Evolutionary conservation across 2,113 vertebrate species (phyloP).

Genomic region (Galbula dea): DNA sequence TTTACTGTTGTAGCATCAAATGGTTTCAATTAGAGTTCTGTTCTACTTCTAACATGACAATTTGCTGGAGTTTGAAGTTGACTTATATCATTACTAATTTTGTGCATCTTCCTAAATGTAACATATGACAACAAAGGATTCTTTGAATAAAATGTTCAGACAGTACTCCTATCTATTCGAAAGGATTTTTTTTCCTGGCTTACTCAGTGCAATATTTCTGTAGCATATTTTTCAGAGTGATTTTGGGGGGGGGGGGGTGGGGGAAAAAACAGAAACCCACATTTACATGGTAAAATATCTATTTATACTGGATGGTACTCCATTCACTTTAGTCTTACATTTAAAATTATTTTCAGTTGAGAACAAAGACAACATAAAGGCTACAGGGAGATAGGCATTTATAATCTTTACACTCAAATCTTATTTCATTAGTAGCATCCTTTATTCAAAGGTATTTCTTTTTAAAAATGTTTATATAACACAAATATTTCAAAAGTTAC

Average conservation of each 20-base stretch:
- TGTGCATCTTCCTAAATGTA: background rate
- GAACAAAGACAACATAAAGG: background rate
- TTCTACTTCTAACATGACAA: background rate
- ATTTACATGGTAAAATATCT: background rate
- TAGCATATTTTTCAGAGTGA: background rate
- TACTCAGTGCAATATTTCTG: background rate
- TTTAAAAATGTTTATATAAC: background rate
- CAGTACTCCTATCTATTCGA: background rate
- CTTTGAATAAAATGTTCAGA: background rate
- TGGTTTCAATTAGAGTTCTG: background rate
- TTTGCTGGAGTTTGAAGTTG: background rate
- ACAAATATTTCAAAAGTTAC: background rate
- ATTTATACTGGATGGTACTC: background rate
- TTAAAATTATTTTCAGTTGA: background rate
- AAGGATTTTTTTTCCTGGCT: background rate
- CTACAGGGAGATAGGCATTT: background rate
- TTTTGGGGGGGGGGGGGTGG: rapidly evolving
- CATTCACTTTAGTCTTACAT: background rate
- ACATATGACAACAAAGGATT: background rate
- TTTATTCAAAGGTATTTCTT: background rate
- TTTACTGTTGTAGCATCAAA: background rate
- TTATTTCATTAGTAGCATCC: background rate
- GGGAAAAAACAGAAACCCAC: background rate
- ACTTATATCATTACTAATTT: background rate
- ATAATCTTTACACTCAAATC: background rate